Evolutionary conservation across 2,888 invertebrate genomes (phyloP).

Genomic region (Drosophila testacea): DNA sequence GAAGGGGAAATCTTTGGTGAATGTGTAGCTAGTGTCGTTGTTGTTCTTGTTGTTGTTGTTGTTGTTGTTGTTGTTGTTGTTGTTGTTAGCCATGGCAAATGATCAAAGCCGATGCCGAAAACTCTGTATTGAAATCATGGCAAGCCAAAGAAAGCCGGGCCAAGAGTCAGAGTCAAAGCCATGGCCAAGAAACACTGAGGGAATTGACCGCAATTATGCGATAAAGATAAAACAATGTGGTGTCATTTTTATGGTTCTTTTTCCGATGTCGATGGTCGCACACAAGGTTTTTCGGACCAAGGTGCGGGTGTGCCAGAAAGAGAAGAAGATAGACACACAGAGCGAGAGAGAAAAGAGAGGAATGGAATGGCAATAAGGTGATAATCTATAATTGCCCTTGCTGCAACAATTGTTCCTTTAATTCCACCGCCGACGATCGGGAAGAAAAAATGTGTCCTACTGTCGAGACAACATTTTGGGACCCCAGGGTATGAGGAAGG

Average conservation of each 20-base stretch:
- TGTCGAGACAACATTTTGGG: slow-evolving; percentile 33
- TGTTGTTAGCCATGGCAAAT: slow-evolving; percentile 65
- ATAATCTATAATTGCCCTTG: slow-evolving; percentile 80
- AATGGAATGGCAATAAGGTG: slow-evolving; percentile 50
- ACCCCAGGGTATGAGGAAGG: background rate
- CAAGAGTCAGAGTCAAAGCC: slow-evolving; percentile 3
- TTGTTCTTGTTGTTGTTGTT: slow-evolving; percentile 18
- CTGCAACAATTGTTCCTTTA: slow-evolving; percentile 77
- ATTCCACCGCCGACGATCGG: slow-evolving; percentile 64
- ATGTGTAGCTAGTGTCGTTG: slow-evolving; percentile 39
- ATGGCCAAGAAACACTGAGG: slow-evolving; percentile 22
- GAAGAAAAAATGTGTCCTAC: slow-evolving; percentile 63
- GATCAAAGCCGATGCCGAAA: slow-evolving; percentile 69
- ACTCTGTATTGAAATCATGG: slow-evolving; percentile 57
- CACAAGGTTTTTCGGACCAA: slow-evolving; percentile 13
- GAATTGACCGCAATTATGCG: slow-evolving; percentile 80
- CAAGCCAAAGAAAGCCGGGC: slow-evolving; percentile 39
- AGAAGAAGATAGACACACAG: background rate
- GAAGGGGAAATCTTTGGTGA: slow-evolving; percentile 32
- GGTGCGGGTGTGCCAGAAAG: slow-evolving; percentile 37
- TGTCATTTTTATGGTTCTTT: slow-evolving; percentile 79
- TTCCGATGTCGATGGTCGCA: slow-evolving; percentile 44
- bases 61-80: slow-evolving; percentile 9
- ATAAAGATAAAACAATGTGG: slow-evolving; percentile 81
- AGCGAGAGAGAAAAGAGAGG: slow-evolving; percentile 4